A percentile compares a stretch with the other conserved stretches of the same genome.
phyloP scores from a whole-genome alignment of 1,140 invertebrate genomes.

The Drosophila nasuta region DNA sequence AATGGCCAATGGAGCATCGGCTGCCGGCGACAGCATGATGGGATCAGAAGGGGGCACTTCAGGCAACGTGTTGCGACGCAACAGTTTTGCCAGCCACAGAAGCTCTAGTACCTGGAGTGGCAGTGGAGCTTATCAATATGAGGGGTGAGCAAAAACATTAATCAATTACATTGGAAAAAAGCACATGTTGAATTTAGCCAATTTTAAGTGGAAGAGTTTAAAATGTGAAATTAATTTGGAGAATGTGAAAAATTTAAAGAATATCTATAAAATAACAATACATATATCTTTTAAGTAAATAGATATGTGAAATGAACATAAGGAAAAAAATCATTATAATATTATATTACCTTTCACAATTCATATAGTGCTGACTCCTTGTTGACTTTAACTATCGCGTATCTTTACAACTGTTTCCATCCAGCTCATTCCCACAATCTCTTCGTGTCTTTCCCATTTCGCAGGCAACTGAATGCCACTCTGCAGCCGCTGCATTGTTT shows the following conservation, averaged over 20 bases:
- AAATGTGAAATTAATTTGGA: too few species aligned
- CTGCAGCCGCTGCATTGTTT: conserved; percentile 77
- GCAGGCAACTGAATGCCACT: conserved; percentile 81
- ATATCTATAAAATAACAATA: too few species aligned
- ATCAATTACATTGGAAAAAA: not conserved
- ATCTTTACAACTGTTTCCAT: too few species aligned
- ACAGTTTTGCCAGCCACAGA: conserved; percentile 19
- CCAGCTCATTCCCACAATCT: not conserved
- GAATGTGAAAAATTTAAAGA: too few species aligned
- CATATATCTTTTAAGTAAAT: too few species aligned
- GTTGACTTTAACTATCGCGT: too few species aligned
- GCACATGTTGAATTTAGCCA: not conserved
- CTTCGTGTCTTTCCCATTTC: not conserved
- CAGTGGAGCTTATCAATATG: conserved; percentile 68
- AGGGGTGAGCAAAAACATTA: conserved; percentile 60
- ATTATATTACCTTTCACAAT: too few species aligned
- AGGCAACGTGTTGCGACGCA: conserved; percentile 18
- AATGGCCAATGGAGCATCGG: conserved; percentile 57
- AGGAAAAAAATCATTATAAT: too few species aligned
- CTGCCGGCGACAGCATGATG: conserved; percentile 13
- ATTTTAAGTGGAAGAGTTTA: too few species aligned
- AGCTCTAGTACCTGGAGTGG: conserved; percentile 46
- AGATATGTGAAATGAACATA: too few species aligned
- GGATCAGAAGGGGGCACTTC: conserved; percentile 21
- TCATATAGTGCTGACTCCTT: too few species aligned